Percentiles rank a stretch among this genome's conserved stretches.
Conservation (phyloP, 1,140 invertebrate genomes). For the Glossosoma conforme region DNA sequence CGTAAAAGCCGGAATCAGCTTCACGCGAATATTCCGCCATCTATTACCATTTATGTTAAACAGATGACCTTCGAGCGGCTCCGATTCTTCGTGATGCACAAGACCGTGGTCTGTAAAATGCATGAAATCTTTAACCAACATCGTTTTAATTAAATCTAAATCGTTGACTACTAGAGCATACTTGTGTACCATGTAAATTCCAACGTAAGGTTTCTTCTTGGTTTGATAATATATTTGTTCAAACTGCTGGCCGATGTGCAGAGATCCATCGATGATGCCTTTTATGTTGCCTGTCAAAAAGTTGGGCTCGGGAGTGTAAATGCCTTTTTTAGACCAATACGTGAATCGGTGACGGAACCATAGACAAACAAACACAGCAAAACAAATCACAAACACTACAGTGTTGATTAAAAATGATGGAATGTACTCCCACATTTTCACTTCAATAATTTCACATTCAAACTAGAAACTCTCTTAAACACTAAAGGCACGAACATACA, state of each 20-base stretch:
- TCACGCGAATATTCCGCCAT: conserved; percentile 47
- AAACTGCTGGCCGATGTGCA: conserved; percentile 40
- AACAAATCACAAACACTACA: conserved; percentile 2
- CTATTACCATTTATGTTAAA: conserved; percentile 44
- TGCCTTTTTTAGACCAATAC: conserved; percentile 42
- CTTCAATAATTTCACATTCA: too few relatives aligned
- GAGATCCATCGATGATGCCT: conserved; percentile 39
- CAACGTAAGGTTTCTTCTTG: conserved; percentile 41
- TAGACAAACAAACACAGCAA: conserved; percentile 27
- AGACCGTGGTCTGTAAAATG: conserved; percentile 46
- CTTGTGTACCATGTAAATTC: conserved; percentile 43
- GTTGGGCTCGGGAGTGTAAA: conserved; percentile 39
- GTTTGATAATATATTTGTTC: conserved; percentile 39
- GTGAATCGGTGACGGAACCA: conserved; percentile 44
- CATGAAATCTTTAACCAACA: conserved; percentile 52
- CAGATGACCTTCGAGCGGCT: conserved; percentile 51
- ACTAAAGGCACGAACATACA: too few relatives aligned
- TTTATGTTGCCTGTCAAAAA: conserved; percentile 48
- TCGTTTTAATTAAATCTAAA: conserved; percentile 46
- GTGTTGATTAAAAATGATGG: too few relatives aligned
- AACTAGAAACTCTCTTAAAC: too few relatives aligned
- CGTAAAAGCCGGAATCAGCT: conserved; percentile 48
- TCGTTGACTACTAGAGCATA: conserved; percentile 46
- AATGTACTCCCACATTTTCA: too few relatives aligned
- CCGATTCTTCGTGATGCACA: conserved; percentile 47